phyloP scores from a whole-genome alignment of 2,113 vertebrate genomes.

The Coreoperca whiteheadi region DNA sequence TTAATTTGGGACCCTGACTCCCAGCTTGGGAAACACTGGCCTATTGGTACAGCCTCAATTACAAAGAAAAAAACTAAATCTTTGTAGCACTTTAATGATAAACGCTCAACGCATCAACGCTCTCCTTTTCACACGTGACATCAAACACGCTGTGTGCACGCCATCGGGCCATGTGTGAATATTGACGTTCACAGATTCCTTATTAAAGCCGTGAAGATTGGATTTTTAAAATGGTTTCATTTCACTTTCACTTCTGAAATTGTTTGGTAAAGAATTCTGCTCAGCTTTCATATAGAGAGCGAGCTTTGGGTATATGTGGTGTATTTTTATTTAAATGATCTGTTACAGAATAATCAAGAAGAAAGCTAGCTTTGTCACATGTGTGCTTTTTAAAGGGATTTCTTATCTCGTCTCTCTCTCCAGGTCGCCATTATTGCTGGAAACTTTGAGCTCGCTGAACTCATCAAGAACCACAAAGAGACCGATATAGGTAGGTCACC shows the following conservation, averaged over 20 bases:
- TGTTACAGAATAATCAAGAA: background rate
- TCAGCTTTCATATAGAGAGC: background rate
- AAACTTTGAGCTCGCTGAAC: slow-evolving; percentile 97
- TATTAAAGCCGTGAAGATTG: slow-evolving; percentile 48
- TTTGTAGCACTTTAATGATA: too few species aligned
- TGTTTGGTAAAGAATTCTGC: background rate
- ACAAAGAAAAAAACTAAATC: too few species aligned
- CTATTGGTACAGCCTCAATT: too few species aligned
- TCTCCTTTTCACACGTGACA: background rate
- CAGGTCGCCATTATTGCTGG: slow-evolving; percentile 98
- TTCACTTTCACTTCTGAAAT: background rate
- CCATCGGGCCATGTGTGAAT: slow-evolving; percentile 12
- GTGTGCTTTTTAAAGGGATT: background rate
- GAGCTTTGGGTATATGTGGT: background rate
- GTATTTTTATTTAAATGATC: background rate
- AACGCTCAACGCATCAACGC: too few species aligned
- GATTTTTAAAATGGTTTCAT: background rate
- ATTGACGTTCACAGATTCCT: slow-evolving; percentile 34
- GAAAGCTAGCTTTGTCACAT: background rate
- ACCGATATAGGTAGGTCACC: slow-evolving; percentile 90
- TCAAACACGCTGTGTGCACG: slow-evolving; percentile 4
- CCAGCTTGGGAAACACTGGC: too few species aligned
- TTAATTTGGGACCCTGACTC: too few species aligned
- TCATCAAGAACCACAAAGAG: slow-evolving; percentile 96
- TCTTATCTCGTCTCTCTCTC: slow-evolving; percentile 32